A percentile compares a stretch with the other conserved stretches of the same genome.
Conservation (phyloP, 2,113 vertebrate genomes). For the Paramisgurnus dabryanus region DNA sequence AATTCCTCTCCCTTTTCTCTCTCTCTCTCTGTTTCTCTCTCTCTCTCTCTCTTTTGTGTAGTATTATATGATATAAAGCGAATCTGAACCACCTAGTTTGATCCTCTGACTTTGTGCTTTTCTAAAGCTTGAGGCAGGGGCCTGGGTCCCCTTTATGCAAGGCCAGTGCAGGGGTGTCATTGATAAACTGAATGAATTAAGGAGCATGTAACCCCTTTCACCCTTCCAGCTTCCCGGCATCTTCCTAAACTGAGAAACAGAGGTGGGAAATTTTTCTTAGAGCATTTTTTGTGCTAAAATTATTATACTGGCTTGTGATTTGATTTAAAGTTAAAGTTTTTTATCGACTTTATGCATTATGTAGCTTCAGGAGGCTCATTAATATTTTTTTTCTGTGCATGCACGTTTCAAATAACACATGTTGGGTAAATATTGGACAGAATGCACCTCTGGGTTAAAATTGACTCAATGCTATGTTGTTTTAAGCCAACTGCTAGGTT, state of each 20-base stretch:
- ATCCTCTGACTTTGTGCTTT: constrained; percentile 29
- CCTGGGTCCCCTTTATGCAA: constrained; percentile 1
- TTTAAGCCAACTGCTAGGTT: too few relatives aligned
- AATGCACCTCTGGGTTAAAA: too few relatives aligned
- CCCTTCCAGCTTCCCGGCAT: background rate
- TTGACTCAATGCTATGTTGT: too few relatives aligned
- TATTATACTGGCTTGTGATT: background rate
- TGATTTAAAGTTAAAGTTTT: too few relatives aligned
- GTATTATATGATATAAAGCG: background rate
- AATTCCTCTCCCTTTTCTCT: background rate
- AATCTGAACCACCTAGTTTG: constrained; percentile 24
- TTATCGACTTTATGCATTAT: too few relatives aligned
- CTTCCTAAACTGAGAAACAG: background rate
- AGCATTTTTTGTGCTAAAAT: background rate
- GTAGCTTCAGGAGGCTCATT: too few relatives aligned
- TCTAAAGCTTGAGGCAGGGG: background rate
- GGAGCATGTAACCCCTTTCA: constrained; percentile 14
- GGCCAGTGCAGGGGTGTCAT: constrained; percentile 25
- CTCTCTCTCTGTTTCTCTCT: background rate
- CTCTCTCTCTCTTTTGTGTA: constrained; percentile 2
- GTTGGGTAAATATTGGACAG: too few relatives aligned
- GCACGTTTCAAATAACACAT: too few relatives aligned
- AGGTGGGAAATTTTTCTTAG: background rate
- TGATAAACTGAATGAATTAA: constrained; percentile 29
- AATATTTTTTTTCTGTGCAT: too few relatives aligned